phyloP scores from a whole-genome alignment of 1,140 invertebrate species.

The Sinonovacula constricta region DNA sequence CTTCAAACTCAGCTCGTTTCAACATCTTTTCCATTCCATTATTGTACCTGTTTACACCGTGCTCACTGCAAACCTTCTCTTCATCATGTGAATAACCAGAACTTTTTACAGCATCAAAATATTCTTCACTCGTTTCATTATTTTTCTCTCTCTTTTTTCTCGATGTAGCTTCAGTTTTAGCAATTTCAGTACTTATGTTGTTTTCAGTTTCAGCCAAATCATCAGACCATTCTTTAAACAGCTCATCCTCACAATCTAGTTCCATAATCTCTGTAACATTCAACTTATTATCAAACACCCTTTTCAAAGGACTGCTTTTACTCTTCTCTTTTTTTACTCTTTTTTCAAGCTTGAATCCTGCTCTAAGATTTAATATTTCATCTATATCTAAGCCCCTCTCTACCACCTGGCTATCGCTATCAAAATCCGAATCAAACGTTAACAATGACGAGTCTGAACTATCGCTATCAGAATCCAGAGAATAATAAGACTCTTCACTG shows the following conservation, averaged over 20 bases:
- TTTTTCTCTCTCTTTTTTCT: background rate
- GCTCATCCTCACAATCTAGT: conserved; percentile 6
- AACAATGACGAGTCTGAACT: too few species aligned
- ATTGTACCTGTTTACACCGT: background rate
- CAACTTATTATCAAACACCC: conserved; percentile 6
- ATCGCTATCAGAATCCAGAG: too few species aligned
- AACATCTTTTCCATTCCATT: background rate
- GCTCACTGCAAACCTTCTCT: background rate
- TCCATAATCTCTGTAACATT: conserved; percentile 37
- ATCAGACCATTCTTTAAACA: background rate
- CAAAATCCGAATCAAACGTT: conserved; percentile 10
- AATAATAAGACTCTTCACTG: background rate
- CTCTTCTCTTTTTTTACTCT: background rate
- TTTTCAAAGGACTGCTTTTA: background rate
- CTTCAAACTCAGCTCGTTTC: background rate
- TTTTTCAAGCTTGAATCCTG: conserved; percentile 16
- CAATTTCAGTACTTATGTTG: background rate
- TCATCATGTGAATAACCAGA: background rate
- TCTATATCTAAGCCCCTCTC: conserved; percentile 17
- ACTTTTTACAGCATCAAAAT: too few species aligned
- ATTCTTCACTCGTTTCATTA: background rate
- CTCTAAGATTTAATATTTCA: conserved; percentile 34
- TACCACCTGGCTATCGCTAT: background rate
- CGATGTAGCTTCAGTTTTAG: background rate
- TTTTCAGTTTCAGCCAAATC: background rate